Base-by-base conservation (phyloP, 2,113 vertebrate species). In the Jacana jacana region DNA sequence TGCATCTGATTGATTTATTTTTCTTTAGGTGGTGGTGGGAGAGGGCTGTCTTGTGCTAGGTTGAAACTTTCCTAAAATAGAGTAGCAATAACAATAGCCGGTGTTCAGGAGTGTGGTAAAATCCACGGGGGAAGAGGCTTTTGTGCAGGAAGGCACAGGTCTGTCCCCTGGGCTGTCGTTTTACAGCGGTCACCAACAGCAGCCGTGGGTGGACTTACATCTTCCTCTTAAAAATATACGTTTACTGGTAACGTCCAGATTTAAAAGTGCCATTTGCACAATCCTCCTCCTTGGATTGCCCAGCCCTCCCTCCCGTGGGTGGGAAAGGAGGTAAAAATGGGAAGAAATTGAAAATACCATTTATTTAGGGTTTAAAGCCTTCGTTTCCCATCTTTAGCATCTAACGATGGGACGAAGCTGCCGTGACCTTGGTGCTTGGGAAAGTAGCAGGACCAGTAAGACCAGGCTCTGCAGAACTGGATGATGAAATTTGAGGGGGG, bases 271-370 rank as follows among this genome's bases (percentile, higher is more conserved):
- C 17, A 1, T 76, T 85, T 82, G 31, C 39, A 19, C 58, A 22
- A 3, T 24, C 7, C 4, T 39, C 15, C 10, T 49, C 30, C 51
- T 52, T 42, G 42, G 42, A 15, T 42, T 42, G 42, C 42, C 13
- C 42, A 42, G 16, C 42, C 42, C 42, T 42, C 42, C 42, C 42
- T 42, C 42, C 0, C 0, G 64, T 30, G 40, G 2, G 0, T 57
- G 61, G 19, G 27, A 37, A 65, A 42, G n/a, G 52, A 28, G 0
- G 3, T 28, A 25, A 54, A 30, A 28, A 24, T 1, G 37, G 15
- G 24, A 30, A 22, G 57, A 73, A 79, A 63, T 72, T 9, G 5
- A 40, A 82, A 88, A 69, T 78, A 30, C 3, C 44, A 8, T 51
- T 80, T 9, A 40, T 83, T 90, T 37, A 65, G 19, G n/a, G n/a